phyloP scores from a whole-genome alignment of 2,888 invertebrate species.

The Bhutanitis thaidina region DNA sequence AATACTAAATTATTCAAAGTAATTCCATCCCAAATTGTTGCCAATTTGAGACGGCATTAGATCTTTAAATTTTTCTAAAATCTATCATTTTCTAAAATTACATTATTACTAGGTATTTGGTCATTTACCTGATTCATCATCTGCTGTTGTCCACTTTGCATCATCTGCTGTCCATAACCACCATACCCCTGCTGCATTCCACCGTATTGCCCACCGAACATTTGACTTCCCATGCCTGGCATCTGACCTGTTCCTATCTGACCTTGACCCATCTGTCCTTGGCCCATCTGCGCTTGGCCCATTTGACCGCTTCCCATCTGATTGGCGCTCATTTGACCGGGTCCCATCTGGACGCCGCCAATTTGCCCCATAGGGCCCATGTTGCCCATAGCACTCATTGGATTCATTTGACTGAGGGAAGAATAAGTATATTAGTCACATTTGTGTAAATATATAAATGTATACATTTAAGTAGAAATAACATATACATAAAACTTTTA shows the following conservation, averaged over 20 bases:
- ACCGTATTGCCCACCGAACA: conserved; percentile 82
- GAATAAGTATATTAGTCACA: too few species aligned
- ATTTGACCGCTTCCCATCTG: conserved; percentile 64
- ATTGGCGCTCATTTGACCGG: conserved; percentile 55
- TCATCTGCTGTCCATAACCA: conserved; percentile 72
- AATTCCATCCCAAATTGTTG: too few species aligned
- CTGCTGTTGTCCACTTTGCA: conserved; percentile 75
- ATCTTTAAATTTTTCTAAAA: too few species aligned
- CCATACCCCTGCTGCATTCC: conserved; percentile 81
- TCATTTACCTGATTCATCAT: conserved; percentile 69
- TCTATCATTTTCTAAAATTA: too few species aligned
- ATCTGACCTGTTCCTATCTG: conserved; percentile 68
- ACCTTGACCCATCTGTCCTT: conserved; percentile 60
- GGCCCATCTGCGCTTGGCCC: conserved; percentile 65
- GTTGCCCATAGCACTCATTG: conserved; percentile 65
- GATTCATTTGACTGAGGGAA: conserved; percentile 67
- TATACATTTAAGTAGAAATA: too few species aligned
- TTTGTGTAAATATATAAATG: too few species aligned
- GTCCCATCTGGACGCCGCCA: conserved; percentile 58
- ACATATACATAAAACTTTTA: too few species aligned
- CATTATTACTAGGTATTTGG: too few species aligned
- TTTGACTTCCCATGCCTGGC: conserved; percentile 73
- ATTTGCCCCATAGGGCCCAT: conserved; percentile 69
- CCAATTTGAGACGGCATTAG: too few species aligned
- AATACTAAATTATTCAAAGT: too few species aligned